A percentile compares a stretch with the other conserved stretches of the same genome.
Evolutionary conservation across 1,140 invertebrate species (phyloP).

Genomic region (Diorhabda sublineata): DNA sequence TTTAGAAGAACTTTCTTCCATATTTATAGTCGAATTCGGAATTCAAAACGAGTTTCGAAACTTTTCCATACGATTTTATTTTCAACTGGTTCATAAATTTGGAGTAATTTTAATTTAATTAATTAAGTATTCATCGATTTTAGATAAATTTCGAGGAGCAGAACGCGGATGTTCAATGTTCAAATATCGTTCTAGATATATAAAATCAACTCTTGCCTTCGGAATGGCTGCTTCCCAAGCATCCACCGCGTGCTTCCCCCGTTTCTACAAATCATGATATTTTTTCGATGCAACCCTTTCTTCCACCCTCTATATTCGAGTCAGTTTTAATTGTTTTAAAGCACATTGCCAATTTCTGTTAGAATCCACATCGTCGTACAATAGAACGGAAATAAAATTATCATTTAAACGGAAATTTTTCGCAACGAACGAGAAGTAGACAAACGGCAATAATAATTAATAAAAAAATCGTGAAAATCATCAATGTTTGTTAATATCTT

Average conservation of each 20-base stretch:
- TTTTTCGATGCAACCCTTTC: slow-evolving; percentile 37
- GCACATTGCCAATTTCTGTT: slow-evolving; percentile 40
- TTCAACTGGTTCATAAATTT: slow-evolving; percentile 21
- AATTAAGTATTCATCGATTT: slow-evolving; percentile 23
- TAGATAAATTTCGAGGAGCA: slow-evolving; percentile 18
- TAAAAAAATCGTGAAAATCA: too few species aligned
- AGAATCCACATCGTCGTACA: slow-evolving; percentile 17
- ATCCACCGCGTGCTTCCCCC: slow-evolving; percentile 25
- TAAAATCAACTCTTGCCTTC: slow-evolving; percentile 30
- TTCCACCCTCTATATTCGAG: slow-evolving; percentile 4
- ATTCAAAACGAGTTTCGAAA: not conserved
- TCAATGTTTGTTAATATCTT: too few species aligned
- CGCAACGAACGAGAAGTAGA: too few species aligned
- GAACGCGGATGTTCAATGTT: slow-evolving; percentile 21
- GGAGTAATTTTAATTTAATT: slow-evolving; percentile 21
- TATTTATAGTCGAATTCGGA: not conserved
- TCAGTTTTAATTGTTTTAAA: slow-evolving; percentile 41
- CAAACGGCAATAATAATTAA: too few species aligned
- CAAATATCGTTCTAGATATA: slow-evolving; percentile 19
- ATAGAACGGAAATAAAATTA: not conserved
- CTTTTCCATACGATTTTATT: not conserved
- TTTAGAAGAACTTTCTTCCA: too few species aligned
- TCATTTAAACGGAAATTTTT: not conserved
- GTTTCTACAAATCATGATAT: slow-evolving; percentile 35
- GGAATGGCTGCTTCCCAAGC: slow-evolving; percentile 18